Base-by-base conservation (phyloP, 2,888 invertebrate species). In the Siphonodentalium dalli region DNA sequence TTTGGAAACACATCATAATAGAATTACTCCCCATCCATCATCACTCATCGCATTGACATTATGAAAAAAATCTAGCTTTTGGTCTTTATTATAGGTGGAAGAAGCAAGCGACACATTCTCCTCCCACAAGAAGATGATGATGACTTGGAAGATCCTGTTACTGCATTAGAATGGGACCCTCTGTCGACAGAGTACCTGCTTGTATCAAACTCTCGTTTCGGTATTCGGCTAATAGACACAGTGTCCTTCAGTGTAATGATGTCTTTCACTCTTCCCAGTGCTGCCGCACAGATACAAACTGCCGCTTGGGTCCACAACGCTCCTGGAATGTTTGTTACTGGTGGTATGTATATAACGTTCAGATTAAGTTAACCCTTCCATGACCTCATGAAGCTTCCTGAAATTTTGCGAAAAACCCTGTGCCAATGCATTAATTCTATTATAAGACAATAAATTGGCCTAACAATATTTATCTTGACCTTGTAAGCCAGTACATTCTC, bases 251-350 rank as follows among this genome's bases (percentile, higher is more conserved):
- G 64, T 13, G 65, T 77, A 23, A 71, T 82, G 27, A 74, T 72
- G 61, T 54, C 59, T n/a, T 83, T 81, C 58, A 62, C 69, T 20
- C 64, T 77, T 27, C 82, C 82, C 2, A 77, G 78, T 62, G 73
- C 74, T 24, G 77, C 82, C 9, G 69, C 78, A 2, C 69, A 73
- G 37, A 72, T 82, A n/a, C 75, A 75, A 47, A 76, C 78, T 18
- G 50, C 82, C 20, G 75, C 80, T 15, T 83, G 83, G 83, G 68
- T 83, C n/a, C 69, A 69, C 15, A 73, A 72, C 40, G 82, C 82
- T 13, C 82, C 83, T 1, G 83, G 83, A 27, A 78, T 83, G 75
- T 83, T 83, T 66, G 61, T 83, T n/a, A 80, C 82, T 21, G 83
- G 82, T 58, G 83, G 82, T 82, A 58, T 60, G 51, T 54, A 20